These are phyloP conservation scores for Paramacrobiotus metropolitanus DNA, from an alignment of 1,140 invertebrate species.

Conservation along the genomic window DNA sequence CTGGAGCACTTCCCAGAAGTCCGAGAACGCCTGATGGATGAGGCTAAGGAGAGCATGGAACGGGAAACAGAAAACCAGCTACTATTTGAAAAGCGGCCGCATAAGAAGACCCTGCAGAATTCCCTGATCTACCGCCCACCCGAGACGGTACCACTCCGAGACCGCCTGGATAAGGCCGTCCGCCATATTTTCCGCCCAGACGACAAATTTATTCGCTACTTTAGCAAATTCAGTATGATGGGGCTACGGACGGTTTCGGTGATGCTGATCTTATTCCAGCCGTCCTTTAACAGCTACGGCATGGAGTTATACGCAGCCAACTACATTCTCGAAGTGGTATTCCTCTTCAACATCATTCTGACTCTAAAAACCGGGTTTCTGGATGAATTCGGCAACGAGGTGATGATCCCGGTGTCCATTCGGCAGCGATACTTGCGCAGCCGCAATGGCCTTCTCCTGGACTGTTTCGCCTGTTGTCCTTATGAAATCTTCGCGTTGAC, in stretches of 20 bases:
- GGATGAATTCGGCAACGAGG: background rate
- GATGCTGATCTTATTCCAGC: background rate
- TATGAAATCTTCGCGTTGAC: background rate
- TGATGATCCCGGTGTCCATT: background rate
- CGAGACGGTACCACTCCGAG: background rate
- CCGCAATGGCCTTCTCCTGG: background rate
- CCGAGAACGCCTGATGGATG: background rate
- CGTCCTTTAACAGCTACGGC: background rate
- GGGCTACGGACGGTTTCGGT: background rate
- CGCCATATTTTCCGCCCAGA: background rate
- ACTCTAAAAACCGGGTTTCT: background rate
- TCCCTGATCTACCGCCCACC: background rate
- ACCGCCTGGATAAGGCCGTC: background rate
- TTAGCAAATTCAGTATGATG: background rate
- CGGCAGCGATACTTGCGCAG: background rate
- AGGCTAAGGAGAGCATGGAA: background rate
- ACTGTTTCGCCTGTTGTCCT: background rate
- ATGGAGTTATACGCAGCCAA: background rate
- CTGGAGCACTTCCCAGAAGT: slow-evolving; percentile 6
- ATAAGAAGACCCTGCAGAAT: background rate
- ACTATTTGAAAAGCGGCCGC: background rate
- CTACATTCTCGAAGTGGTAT: background rate
- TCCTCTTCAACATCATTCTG: background rate
- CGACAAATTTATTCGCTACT: background rate
- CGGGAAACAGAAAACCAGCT: background rate